Base-by-base conservation (phyloP, 1,140 invertebrate genomes). In the Dolichoris vasculosae region DNA sequence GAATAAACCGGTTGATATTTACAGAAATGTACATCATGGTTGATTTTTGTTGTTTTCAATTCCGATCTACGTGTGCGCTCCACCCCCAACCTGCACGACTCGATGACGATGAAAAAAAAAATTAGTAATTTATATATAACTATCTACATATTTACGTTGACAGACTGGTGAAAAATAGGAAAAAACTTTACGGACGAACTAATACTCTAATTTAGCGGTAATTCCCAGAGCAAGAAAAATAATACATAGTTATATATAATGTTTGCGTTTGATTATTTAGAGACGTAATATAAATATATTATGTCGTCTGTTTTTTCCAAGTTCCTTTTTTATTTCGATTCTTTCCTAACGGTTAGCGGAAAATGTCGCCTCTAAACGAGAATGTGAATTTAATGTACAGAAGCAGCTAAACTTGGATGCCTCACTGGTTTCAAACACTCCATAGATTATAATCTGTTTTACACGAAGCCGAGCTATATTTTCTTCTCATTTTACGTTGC, bases 111-210 rank as follows among this genome's bases (percentile, higher is more conserved):
- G 78, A 80, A 81, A 64, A 55, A 59, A 76, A 55, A 26, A 71
- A 79, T 43, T 51, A 78, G 79, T 85, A 82, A 82, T 82, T 85
- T 85, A 85, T 85, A 30, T 82, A 82, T 85, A 82, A 67, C 84
- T 85, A 85, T 85, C 79, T 85, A 82, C 84, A 85, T 81, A 85
- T 82, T 85, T 85, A 81, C 55, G 71, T 76, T 76, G 69, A 81
- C 30, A 64, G 48, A 80, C 13, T 30, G 20, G 13, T 76, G 67
- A 48, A 51, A 76, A 82, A 71, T 30, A 77, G 55, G 8, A 75
- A 67, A 64, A 64, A 26, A 59, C 69, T 51, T 32, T n/a, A n/a
- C n/a, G n/a, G n/a, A 75, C 13, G 38, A 67, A 82, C 20, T 75
- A 75, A 38, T 67, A 17, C 11, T 82, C 9, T 73, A 76, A 59